Evolutionary conservation across 2,888 invertebrate genomes (phyloP).

Genomic region (Loripinus fragilis): DNA sequence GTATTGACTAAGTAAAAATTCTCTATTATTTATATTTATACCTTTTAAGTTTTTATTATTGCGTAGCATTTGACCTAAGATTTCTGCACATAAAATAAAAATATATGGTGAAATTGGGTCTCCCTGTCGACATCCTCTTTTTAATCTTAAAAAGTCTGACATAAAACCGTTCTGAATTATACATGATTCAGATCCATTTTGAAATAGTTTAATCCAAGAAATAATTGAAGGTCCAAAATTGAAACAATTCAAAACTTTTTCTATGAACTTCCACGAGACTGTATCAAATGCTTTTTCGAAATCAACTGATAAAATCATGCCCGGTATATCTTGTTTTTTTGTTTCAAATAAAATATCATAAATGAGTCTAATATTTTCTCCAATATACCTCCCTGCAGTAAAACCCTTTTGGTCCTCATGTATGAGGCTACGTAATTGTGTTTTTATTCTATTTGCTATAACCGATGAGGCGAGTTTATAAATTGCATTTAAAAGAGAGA

Average conservation of each 20-base stretch:
- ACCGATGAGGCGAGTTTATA: too few relatives aligned
- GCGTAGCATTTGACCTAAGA: background rate
- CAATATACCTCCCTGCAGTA: background rate
- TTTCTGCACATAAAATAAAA: background rate
- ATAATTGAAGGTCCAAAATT: background rate
- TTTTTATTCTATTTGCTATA: too few relatives aligned
- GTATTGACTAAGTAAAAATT: background rate
- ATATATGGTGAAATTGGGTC: background rate
- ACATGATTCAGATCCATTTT: background rate
- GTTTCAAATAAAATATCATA: background rate
- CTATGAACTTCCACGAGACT: background rate
- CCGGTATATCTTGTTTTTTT: background rate
- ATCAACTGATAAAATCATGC: background rate
- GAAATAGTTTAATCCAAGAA: background rate
- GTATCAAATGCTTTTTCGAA: background rate
- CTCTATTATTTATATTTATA: background rate
- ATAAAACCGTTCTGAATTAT: constrained; percentile 11
- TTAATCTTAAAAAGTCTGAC: background rate
- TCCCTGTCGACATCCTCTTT: background rate
- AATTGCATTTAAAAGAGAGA: too few relatives aligned
- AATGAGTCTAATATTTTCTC: background rate
- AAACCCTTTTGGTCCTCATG: background rate
- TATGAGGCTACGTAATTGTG: background rate
- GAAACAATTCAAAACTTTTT: background rate
- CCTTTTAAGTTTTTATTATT: background rate